Evolutionary conservation across 2,113 vertebrate genomes (phyloP).

Genomic region (Centrocercus urophasianus): DNA sequence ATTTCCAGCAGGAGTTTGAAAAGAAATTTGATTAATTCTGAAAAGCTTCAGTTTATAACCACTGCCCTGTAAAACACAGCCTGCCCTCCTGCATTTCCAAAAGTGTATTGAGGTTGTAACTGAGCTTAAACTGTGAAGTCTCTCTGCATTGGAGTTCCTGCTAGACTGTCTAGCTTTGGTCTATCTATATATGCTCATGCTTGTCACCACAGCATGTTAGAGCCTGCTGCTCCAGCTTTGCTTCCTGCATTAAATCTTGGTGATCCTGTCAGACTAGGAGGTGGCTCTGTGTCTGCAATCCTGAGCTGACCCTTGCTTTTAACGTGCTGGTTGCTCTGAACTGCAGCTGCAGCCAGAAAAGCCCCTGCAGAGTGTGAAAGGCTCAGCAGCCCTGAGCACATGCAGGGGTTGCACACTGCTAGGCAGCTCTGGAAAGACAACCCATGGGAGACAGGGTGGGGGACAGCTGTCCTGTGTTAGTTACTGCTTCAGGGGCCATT

Average conservation of each 20-base stretch:
- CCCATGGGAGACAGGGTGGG: background rate
- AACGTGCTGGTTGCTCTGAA: background rate
- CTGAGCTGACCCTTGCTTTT: background rate
- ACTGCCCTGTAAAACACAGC: background rate
- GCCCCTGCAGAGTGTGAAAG: accelerated
- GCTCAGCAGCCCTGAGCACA: background rate
- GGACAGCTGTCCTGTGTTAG: slow-evolving; percentile 14
- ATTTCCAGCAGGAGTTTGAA: slow-evolving; percentile 50
- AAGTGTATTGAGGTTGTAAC: background rate
- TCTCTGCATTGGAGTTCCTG: background rate
- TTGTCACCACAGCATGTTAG: background rate
- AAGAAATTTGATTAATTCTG: slow-evolving; percentile 31
- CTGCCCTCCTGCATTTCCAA: background rate
- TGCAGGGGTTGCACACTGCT: background rate
- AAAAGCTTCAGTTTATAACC: slow-evolving; percentile 9
- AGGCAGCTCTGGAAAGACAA: background rate
- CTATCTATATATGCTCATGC: background rate
- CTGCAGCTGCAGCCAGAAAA: background rate
- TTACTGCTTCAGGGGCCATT: background rate
- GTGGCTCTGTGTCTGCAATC: background rate
- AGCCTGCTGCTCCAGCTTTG: background rate
- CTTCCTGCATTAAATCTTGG: background rate
- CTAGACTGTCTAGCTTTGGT: background rate
- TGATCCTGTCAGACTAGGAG: background rate
- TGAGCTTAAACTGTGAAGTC: background rate